These are phyloP conservation scores for Psophia crepitans DNA, from an alignment of 2,113 vertebrate genomes.

Conservation along the genomic window DNA sequence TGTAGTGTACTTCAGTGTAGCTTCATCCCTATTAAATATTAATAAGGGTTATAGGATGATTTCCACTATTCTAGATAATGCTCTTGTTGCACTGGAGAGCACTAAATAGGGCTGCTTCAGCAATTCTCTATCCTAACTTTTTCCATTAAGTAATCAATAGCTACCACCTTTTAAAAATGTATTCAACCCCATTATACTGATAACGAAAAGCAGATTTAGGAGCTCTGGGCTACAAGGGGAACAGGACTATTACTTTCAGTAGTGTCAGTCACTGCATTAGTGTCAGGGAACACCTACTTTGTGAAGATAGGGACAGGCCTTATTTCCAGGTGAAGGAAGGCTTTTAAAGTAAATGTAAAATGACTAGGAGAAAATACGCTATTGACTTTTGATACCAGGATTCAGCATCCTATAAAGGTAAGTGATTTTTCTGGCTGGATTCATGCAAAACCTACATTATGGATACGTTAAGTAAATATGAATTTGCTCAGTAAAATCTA, in stretches of 20 bases:
- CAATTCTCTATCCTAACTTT: constrained; percentile 67
- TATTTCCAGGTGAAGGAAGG: constrained; percentile 42
- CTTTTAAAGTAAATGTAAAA: constrained; percentile 60
- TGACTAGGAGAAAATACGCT: constrained; percentile 21
- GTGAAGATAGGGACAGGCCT: constrained; percentile 15
- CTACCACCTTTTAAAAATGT: constrained; percentile 74
- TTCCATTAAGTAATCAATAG: constrained; percentile 82
- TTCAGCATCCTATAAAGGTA: constrained; percentile 53
- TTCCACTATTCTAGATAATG: constrained; percentile 72
- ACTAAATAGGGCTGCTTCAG: constrained; percentile 68
- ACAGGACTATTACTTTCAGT: constrained; percentile 52
- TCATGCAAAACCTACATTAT: neutral
- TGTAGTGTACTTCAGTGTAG: neutral
- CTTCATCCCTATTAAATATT: constrained; percentile 70
- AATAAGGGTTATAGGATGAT: constrained; percentile 62
- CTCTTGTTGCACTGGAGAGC: constrained; percentile 60
- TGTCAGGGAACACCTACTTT: constrained; percentile 44
- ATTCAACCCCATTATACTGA: constrained; percentile 69
- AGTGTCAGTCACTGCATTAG: constrained; percentile 56
- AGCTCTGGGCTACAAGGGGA: constrained; percentile 25
- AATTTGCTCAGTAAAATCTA: constrained; percentile 10
- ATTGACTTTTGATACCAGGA: constrained; percentile 60
- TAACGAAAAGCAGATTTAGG: constrained; percentile 62
- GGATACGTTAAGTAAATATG: neutral
- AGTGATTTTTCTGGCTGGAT: constrained; percentile 50